Evolutionary conservation across 1,140 invertebrate genomes (phyloP), one percentile per base, ranked within the genome.

Genomic region (Mycetomoellerius zeteki): DNA sequence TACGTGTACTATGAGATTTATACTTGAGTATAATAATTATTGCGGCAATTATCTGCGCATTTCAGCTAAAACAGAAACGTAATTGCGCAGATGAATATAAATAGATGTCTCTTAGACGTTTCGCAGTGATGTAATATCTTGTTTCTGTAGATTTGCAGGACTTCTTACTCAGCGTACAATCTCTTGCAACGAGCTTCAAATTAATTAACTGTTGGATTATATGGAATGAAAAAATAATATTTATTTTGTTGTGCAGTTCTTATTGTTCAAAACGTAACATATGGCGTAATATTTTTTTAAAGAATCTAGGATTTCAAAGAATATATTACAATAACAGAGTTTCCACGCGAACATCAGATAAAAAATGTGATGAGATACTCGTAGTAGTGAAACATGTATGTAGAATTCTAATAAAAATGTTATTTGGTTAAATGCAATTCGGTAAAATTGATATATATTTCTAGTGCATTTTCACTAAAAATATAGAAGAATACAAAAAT

Each of bases 91-190:
- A 12, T 76, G 1, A 80, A 52, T 30, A 33, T 24, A 54, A 16
- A 33, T 24, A 37, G 0, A 52, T 69, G 2, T 1, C 1, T 21
- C 8, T 54, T 69, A 24, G 4, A n/a, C 5, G 5, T 60, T 52
- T 67, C 0, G 8, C 10, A 21, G 27, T 43, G 19, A 67, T 43
- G 37, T 24, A n/a, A 47, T 37, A 72, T 24, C n/a, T 84, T 33
- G n/a, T 52, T 80, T 80, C 3, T 3, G 2, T 14, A 86, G 76
- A 86, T 86, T 16, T 65, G 77, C 7, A 86, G 37, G 10, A 71
- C 43, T 14, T 86, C 85, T 50, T 86, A 86, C 8, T 86, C 85
- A n/a, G 77, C 64, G 16, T 81, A 47, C 30, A 80, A 81, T 81
- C 37, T 86, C 7, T 27, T 50, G 47, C 47, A 50, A 43, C 50